Evolutionary conservation across 1,140 invertebrate genomes (phyloP).

Genomic region (Homarus americanus): DNA sequence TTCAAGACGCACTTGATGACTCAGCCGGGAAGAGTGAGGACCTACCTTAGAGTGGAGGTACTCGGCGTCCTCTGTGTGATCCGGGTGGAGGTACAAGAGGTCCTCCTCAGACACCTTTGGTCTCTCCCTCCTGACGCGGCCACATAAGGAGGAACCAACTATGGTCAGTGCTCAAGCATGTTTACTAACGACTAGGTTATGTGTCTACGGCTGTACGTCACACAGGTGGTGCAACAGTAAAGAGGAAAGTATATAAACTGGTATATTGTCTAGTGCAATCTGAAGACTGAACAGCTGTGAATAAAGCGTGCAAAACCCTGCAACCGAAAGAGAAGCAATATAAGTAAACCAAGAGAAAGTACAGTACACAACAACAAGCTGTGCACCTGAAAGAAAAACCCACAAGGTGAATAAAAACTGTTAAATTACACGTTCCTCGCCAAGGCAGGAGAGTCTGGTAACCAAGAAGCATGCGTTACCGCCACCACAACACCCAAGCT

Average conservation of each 20-base stretch:
- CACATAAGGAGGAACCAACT: not conserved
- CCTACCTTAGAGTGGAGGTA: conserved; percentile 53
- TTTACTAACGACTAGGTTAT: not conserved
- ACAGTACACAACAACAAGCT: not conserved
- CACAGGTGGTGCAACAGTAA: not conserved
- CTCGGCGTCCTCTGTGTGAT: conserved; percentile 17
- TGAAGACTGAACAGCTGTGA: not conserved
- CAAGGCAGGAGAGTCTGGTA: too few species aligned
- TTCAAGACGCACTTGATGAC: too few species aligned
- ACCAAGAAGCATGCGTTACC: not conserved
- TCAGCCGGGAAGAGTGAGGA: too few species aligned
- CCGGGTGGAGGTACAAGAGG: conserved; percentile 23
- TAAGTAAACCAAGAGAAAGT: not conserved
- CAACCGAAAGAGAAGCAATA: not conserved
- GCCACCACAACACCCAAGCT: conserved; percentile 2
- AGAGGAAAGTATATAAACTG: not conserved
- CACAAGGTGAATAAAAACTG: not conserved
- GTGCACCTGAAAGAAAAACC: not conserved
- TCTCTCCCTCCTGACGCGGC: conserved; percentile 4
- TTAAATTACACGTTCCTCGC: not conserved
- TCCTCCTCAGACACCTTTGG: conserved; percentile 37
- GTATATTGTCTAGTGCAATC: not conserved
- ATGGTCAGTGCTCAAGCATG: not conserved
- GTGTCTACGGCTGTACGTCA: not conserved
- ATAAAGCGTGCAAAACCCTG: not conserved